Evolutionary conservation across 2,888 invertebrate genomes (phyloP).

Genomic region (Gymnosoma rotundatum): DNA sequence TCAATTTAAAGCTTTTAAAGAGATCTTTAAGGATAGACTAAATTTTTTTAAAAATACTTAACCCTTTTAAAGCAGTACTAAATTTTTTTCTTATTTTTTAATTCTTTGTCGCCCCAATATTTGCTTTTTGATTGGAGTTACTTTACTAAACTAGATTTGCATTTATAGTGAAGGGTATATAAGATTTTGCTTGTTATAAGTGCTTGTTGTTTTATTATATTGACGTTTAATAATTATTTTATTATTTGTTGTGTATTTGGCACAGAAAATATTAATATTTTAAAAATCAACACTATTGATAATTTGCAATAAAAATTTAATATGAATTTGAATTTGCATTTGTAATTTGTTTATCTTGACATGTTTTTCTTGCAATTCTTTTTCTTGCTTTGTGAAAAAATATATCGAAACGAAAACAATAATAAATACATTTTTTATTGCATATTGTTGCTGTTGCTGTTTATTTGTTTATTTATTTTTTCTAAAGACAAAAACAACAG

Average conservation of each 20-base stretch:
- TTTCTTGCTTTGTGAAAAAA: slow-evolving; percentile 3
- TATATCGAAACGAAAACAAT: slow-evolving; percentile 3
- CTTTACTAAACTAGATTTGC: too few species aligned
- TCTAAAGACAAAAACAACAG: slow-evolving; percentile 17
- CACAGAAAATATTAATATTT: neutral
- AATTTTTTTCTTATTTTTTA: too few species aligned
- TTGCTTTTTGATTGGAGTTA: too few species aligned
- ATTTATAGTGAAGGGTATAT: too few species aligned
- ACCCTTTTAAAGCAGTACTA: too few species aligned
- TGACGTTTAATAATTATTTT: neutral
- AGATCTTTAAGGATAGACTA: too few species aligned
- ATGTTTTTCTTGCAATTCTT: slow-evolving; percentile 10
- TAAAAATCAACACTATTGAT: neutral
- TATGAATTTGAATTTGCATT: slow-evolving; percentile 24
- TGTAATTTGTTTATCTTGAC: slow-evolving; percentile 33
- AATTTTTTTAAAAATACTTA: too few species aligned
- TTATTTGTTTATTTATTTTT: slow-evolving; percentile 27
- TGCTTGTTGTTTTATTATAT: too few species aligned
- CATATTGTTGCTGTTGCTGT: neutral
- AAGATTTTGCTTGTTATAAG: too few species aligned
- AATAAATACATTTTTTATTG: slow-evolving; percentile 19
- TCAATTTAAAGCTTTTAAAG: too few species aligned
- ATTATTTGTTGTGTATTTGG: neutral
- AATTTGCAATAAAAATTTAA: neutral
- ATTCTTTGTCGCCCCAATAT: too few species aligned